Evolutionary conservation across 2,888 invertebrate species (phyloP).

Genomic region (Chelonus formosanus): DNA sequence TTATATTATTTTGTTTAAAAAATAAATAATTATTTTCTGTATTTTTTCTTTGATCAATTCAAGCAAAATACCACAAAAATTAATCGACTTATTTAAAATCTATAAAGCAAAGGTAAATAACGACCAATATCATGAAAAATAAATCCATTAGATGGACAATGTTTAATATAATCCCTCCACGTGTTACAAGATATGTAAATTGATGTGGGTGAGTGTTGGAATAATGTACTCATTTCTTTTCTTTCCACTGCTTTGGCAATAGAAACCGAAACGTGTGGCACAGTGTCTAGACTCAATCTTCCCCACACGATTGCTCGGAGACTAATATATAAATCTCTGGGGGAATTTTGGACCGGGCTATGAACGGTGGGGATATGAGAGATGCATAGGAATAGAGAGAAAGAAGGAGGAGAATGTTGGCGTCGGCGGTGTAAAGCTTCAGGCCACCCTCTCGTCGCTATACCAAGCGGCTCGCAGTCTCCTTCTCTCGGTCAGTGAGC

Average conservation of each 20-base stretch:
- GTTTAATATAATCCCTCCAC: too few species aligned
- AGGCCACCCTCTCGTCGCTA: slow-evolving; percentile 32
- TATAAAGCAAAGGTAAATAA: too few species aligned
- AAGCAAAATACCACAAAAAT: too few species aligned
- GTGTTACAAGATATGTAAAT: too few species aligned
- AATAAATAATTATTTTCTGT: too few species aligned
- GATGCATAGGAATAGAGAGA: slow-evolving; percentile 10
- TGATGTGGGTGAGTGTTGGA: too few species aligned
- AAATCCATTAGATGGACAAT: too few species aligned
- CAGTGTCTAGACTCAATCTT: slow-evolving; percentile 8
- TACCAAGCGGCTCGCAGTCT: slow-evolving; percentile 40
- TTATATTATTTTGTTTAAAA: too few species aligned
- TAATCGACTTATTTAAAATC: too few species aligned
- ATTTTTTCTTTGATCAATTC: too few species aligned
- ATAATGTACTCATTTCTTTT: too few species aligned
- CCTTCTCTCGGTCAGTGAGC: slow-evolving; percentile 40
- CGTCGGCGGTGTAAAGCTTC: slow-evolving; percentile 37
- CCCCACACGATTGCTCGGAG: background rate
- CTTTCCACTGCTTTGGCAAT: background rate
- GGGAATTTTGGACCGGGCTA: slow-evolving; percentile 18
- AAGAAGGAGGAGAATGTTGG: slow-evolving; percentile 13
- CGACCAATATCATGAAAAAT: too few species aligned
- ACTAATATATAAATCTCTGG: slow-evolving; percentile 1
- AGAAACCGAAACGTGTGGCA: background rate
- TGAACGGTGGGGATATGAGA: slow-evolving; percentile 6